Evolutionary conservation across 2,888 invertebrate species (phyloP).

Genomic region (Phlogophora meticulosa): DNA sequence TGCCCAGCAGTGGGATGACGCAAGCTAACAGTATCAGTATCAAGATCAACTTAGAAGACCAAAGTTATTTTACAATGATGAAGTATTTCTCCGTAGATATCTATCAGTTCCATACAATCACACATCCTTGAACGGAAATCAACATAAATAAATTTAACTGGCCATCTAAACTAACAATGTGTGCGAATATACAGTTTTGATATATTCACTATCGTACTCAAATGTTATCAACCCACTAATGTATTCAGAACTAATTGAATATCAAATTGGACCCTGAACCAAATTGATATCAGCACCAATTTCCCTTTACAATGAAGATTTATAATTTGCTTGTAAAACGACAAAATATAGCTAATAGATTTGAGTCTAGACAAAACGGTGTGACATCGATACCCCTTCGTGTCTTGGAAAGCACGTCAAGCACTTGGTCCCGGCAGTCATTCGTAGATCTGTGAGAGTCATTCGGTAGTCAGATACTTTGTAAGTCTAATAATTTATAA

Average conservation of each 20-base stretch:
- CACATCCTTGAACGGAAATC: constrained; percentile 22
- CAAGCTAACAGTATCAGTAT: no score
- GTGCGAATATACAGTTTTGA: constrained; percentile 41
- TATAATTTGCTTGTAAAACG: constrained; percentile 50
- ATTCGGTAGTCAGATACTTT: no score
- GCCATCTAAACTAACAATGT: constrained; percentile 40
- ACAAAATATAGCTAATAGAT: constrained; percentile 48
- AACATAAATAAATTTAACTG: constrained; percentile 42
- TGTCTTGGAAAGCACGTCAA: no score
- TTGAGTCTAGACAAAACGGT: constrained; percentile 40
- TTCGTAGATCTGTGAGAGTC: no score
- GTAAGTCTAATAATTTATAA: no score
- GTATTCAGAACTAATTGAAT: constrained; percentile 65
- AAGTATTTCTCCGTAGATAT: background rate
- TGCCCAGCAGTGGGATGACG: no score
- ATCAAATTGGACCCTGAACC: constrained; percentile 54
- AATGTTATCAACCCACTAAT: constrained; percentile 58
- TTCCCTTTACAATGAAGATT: constrained; percentile 54
- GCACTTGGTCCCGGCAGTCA: no score
- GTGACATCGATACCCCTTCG: no score
- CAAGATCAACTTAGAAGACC: background rate
- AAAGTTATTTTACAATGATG: background rate
- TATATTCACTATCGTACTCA: constrained; percentile 53
- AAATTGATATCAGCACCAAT: constrained; percentile 52
- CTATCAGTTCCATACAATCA: background rate